Evolutionary conservation across 1,140 invertebrate genomes (phyloP).

Genomic region (Phymorhynchus buccinoides): DNA sequence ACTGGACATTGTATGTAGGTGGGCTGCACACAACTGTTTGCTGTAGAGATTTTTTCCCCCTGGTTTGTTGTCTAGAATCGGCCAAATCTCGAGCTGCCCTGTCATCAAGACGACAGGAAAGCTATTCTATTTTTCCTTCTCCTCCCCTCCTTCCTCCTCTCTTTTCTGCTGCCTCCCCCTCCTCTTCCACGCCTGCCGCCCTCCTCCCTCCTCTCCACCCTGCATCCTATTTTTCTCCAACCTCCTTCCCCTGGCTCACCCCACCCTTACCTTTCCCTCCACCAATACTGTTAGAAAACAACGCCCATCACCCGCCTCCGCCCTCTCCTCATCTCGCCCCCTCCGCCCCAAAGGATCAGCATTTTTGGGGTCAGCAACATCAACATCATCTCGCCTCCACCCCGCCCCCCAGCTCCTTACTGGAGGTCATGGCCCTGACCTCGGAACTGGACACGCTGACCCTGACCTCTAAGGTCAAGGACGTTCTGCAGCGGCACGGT

Average conservation of each 20-base stretch:
- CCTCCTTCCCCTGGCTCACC: slow-evolving; percentile 46
- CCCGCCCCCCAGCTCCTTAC: slow-evolving; percentile 63
- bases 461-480: slow-evolving; percentile 97
- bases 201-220: background rate
- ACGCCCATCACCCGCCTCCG: slow-evolving; percentile 46
- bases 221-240: background rate
- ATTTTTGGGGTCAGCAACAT: too few species aligned
- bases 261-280: too few species aligned
- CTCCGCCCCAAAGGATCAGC: too few species aligned
- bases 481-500: slow-evolving; percentile 95
- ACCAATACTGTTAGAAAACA: too few species aligned
- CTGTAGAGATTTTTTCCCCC: background rate
- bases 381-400: slow-evolving; percentile 42
- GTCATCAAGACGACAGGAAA: slow-evolving; percentile 49
- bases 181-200: slow-evolving; percentile 50
- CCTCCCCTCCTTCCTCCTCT: slow-evolving; percentile 42
- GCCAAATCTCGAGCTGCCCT: slow-evolving; percentile 43
- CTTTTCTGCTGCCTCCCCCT: slow-evolving; percentile 51
- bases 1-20: too few species aligned
- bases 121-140: slow-evolving; percentile 44
- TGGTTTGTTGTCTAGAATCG: slow-evolving; percentile 41
- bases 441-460: slow-evolving; percentile 96
- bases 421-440: slow-evolving; percentile 94
- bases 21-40: too few species aligned
- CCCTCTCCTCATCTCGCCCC: slow-evolving; percentile 27